These are phyloP conservation scores for Cataglyphis cursor DNA, from an alignment of 2,888 invertebrate genomes.

Conservation along the genomic window DNA sequence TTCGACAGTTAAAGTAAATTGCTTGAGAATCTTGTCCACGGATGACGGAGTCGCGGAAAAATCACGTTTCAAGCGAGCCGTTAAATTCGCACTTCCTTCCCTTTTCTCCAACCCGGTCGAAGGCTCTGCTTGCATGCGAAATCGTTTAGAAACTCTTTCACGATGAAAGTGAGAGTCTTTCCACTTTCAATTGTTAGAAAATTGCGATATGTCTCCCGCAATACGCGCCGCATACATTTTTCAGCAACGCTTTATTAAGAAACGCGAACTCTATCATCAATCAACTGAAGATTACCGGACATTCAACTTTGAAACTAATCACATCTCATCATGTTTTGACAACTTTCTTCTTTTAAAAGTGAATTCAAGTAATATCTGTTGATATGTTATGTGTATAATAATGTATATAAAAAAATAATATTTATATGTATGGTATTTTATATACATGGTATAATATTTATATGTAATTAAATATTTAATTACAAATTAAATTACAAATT, in stretches of 20 bases:
- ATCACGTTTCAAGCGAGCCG: slow-evolving; percentile 60
- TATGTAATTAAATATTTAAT: slow-evolving; percentile 3
- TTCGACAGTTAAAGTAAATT: not conserved
- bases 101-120: not conserved
- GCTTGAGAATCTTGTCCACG: slow-evolving; percentile 1
- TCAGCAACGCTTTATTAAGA: slow-evolving; percentile 15
- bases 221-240: slow-evolving; percentile 46
- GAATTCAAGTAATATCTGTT: not conserved
- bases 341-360: not conserved
- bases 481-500: not conserved
- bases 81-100: slow-evolving; percentile 62
- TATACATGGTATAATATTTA: not conserved
- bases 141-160: slow-evolving; percentile 79
- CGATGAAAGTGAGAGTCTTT: slow-evolving; percentile 80
- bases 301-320: slow-evolving; percentile 4
- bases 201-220: slow-evolving; percentile 41
- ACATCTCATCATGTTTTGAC: not conserved
- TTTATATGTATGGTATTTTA: not conserved
- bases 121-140: slow-evolving; percentile 55
- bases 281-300: slow-evolving; percentile 12
- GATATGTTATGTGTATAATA: not conserved
- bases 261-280: slow-evolving; percentile 40
- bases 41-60: slow-evolving; percentile 3
- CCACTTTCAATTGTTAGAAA: slow-evolving; percentile 82
- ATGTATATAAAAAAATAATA: not conserved